Percentiles rank a stretch among this genome's conserved stretches.
These are phyloP conservation scores for Oxytorus armatus DNA, from an alignment of 2,888 invertebrate species.

Conservation along the genomic window DNA sequence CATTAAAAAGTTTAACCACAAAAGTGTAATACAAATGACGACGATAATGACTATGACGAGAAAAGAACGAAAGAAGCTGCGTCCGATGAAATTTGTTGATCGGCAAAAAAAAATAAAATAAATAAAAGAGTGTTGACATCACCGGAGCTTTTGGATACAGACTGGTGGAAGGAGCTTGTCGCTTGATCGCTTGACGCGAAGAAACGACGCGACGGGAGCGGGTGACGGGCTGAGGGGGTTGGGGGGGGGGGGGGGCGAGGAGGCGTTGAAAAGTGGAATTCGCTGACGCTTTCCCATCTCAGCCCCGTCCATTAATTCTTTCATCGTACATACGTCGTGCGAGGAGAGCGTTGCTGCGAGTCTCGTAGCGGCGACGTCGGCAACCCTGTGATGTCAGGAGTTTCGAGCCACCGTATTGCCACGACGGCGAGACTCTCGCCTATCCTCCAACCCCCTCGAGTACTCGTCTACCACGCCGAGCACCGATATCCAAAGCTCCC, in stretches of 20 bases:
- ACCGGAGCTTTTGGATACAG: slow-evolving; percentile 4
- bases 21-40: neutral
- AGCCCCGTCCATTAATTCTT: slow-evolving; percentile 61
- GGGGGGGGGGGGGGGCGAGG: slow-evolving; percentile 21
- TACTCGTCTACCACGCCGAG: slow-evolving; percentile 15
- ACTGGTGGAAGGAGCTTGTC: slow-evolving; percentile 44
- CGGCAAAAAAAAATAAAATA: slow-evolving; percentile 37
- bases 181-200: slow-evolving; percentile 54
- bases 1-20: too few relatives aligned
- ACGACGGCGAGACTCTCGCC: slow-evolving; percentile 19
- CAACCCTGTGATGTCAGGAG: slow-evolving; percentile 30
- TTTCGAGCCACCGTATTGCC: slow-evolving; percentile 47
- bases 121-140: too few relatives aligned
- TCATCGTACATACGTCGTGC: slow-evolving; percentile 56
- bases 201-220: slow-evolving; percentile 1
- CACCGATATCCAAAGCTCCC: slow-evolving; percentile 39
- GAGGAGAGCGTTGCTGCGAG: slow-evolving; percentile 12
- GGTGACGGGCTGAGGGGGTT: too few relatives aligned
- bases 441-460: neutral
- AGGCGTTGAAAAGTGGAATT: slow-evolving; percentile 65
- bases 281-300: slow-evolving; percentile 62
- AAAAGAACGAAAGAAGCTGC: neutral
- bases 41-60: neutral
- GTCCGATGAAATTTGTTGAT: slow-evolving; percentile 40
- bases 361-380: slow-evolving; percentile 20